These are phyloP conservation scores for Characodon lateralis DNA, from an alignment of 2,797 vertebrate genomes.

Conservation along the genomic window DNA sequence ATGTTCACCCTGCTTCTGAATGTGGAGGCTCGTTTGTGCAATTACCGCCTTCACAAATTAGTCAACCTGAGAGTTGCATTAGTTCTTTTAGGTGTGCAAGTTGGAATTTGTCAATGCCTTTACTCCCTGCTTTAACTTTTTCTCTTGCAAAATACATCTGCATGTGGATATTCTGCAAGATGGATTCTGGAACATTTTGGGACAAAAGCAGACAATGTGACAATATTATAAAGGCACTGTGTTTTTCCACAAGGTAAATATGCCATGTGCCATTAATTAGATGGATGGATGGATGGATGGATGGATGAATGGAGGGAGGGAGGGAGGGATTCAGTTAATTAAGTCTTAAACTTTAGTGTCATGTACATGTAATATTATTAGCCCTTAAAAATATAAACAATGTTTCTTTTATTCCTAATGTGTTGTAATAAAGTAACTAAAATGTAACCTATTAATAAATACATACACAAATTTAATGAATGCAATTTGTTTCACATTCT, in stretches of 20 bases:
- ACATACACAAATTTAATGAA: too few species aligned
- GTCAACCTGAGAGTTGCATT: conserved; percentile 23
- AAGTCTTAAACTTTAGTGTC: neutral
- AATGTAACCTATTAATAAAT: neutral
- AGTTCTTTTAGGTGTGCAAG: conserved; percentile 11
- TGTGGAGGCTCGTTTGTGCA: conserved; percentile 14
- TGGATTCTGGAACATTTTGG: neutral
- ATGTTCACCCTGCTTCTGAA: conserved; percentile 25
- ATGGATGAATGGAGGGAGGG: neutral
- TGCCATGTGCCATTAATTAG: neutral
- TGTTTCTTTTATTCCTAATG: neutral
- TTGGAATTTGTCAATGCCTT: neutral
- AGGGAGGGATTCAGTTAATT: neutral
- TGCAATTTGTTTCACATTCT: too few species aligned
- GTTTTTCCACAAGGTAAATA: neutral
- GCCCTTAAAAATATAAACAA: neutral
- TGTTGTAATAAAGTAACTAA: neutral
- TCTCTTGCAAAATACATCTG: neutral
- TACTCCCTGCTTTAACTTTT: conserved; percentile 4
- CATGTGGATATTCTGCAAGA: neutral
- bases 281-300: neutral
- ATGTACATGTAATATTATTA: neutral
- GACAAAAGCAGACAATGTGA: conserved; percentile 6
- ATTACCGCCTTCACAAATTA: conserved; percentile 35
- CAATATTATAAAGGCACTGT: neutral